Conservation (phyloP, 2,113 vertebrate species). For the Pithys albifrons region DNA sequence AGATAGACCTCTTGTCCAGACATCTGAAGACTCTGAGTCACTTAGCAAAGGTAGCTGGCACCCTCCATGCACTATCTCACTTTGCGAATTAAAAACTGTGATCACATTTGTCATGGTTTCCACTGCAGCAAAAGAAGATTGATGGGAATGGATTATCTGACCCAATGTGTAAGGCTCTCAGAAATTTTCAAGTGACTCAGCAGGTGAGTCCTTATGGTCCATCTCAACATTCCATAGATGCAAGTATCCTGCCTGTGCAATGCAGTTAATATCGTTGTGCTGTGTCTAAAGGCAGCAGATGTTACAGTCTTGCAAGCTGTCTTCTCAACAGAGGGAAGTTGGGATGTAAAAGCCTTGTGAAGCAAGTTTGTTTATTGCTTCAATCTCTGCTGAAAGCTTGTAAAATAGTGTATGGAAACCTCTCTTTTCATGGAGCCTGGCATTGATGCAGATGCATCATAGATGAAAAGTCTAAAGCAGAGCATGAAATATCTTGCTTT, state of each 20-base stretch:
- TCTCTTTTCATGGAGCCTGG: neutral
- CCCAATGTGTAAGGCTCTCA: neutral
- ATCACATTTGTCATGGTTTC: neutral
- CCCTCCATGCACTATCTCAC: fast-evolving
- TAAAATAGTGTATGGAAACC: neutral
- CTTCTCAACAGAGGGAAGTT: neutral
- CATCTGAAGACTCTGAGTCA: neutral
- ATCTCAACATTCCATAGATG: neutral
- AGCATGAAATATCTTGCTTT: neutral
- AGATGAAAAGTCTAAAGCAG: neutral
- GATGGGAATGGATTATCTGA: neutral
- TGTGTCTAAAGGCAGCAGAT: neutral
- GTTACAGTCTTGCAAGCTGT: neutral
- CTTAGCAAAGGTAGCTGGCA: neutral
- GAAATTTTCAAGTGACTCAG: neutral
- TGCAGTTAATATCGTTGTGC: neutral
- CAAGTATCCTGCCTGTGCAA: neutral
- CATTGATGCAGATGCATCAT: too few relatives aligned
- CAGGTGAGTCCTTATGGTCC: neutral
- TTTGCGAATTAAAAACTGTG: neutral
- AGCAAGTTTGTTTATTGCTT: neutral
- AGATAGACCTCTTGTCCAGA: neutral
- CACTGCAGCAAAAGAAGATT: neutral
- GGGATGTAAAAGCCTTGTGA: neutral
- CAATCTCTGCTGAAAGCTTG: neutral